Percentiles rank a stretch among this genome's conserved stretches.
These are phyloP conservation scores for Lacanobia oleracea DNA, from an alignment of 2,888 invertebrate genomes.

Conservation along the genomic window DNA sequence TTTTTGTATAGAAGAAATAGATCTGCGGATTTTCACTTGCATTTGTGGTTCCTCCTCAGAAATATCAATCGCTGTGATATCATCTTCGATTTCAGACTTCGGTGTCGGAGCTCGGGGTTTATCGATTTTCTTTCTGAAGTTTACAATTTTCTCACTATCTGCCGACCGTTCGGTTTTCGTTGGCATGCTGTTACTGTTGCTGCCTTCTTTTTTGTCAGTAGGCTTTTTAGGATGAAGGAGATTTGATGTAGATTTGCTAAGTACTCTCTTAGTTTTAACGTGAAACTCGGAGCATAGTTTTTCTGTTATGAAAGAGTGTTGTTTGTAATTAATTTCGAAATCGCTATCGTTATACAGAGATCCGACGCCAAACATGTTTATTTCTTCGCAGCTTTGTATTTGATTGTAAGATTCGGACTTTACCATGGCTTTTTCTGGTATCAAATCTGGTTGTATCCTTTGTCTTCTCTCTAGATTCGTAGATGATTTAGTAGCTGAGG, in stretches of 20 bases:
- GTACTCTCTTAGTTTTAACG: conserved; percentile 92
- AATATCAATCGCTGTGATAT: conserved; percentile 82
- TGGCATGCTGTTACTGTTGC: conserved; percentile 88
- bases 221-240: conserved; percentile 91
- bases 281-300: conserved; percentile 93
- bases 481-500: conserved; percentile 85
- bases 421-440: conserved; percentile 87
- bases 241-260: conserved; percentile 92
- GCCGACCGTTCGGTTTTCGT: conserved; percentile 85
- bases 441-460: conserved; percentile 89
- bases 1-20: conserved; percentile 89
- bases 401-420: conserved; percentile 89
- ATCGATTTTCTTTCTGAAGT: conserved; percentile 88
- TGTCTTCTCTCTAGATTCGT: conserved; percentile 87
- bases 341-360: conserved; percentile 90
- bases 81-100: conserved; percentile 84
- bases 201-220: conserved; percentile 87
- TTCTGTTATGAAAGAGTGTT: conserved; percentile 92
- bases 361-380: conserved; percentile 89
- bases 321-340: conserved; percentile 89
- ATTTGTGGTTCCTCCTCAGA: conserved; percentile 83
- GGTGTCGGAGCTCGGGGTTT: conserved; percentile 88
- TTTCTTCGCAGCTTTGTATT: conserved; percentile 89
- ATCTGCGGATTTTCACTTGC: conserved; percentile 88
- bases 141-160: conserved; percentile 82